Evolutionary conservation across 1,140 invertebrate genomes (phyloP), one percentile per base, ranked within the genome.

Genomic region (Helicoverpa zea): DNA sequence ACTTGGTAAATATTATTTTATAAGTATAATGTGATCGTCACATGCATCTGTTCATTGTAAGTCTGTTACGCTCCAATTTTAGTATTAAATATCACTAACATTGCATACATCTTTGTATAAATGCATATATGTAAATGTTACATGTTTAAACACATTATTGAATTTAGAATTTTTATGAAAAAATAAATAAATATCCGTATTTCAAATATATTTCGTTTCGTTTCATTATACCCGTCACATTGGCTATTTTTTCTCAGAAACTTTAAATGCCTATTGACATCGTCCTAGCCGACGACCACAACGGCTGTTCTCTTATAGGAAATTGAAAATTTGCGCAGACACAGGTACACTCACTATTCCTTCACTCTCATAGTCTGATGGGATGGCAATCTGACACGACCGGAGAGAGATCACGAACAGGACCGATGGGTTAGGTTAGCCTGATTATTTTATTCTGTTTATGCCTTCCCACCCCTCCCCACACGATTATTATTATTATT

Each of bases 151-250:
- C 93, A 94, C 94, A 95, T 95, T 94, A 95, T 94, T 95, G 94
- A 95, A 93, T 94, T 95, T 95, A 95, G 94, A 95, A 94, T 95
- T 95, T 95, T 94, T 95, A 95, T 95, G 94, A 94, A 95, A 95
- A 94, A 94, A 94, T 92, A 93, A 94, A 92, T 93, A 95, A 95
- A 95, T 95, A 95, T 94, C 94, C 92, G 94, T 95, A 95, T 95
- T 95, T 95, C 94, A 95, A 95, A 95, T 95, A 94, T 91, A 92
- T 84, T 75, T 87, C 82, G 86, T 90, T 91, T 94, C 74, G 90
- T 94, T 92, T 93, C 86, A 92, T 90, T 91, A 84, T 75, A 47
- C 29, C 30, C 18, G 14, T 2, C 16, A 29, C 0, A 30, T 14
- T 73, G 9, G n/a, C 43, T 23, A 63, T 9, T 11, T n/a, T 29